phyloP scores from a whole-genome alignment of 2,113 vertebrate genomes.

The Hystrix cristata region DNA sequence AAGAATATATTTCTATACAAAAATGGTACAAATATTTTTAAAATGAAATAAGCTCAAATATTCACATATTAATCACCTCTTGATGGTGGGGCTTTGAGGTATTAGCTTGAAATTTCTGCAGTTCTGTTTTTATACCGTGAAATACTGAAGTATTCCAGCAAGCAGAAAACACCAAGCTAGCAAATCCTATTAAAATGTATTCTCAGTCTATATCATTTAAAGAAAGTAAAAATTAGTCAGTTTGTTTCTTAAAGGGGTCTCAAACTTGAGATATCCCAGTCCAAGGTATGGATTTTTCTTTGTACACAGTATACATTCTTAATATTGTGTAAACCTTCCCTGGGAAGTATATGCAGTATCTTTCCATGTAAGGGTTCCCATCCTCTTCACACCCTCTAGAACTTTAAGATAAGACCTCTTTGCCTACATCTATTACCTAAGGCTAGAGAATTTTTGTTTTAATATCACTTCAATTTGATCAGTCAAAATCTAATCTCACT shows the following conservation, averaged over 20 bases:
- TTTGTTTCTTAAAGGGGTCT: neutral
- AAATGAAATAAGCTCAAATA: conserved; percentile 2
- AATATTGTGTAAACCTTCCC: too few relatives aligned
- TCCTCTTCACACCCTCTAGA: neutral
- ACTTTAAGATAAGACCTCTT: neutral
- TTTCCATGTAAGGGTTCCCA: neutral
- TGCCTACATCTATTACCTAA: neutral
- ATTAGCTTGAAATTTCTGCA: neutral
- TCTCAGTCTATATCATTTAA: neutral
- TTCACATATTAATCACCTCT: neutral
- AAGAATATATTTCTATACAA: neutral
- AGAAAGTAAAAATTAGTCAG: neutral
- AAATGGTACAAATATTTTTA: neutral
- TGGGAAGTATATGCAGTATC: neutral
- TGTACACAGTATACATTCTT: neutral
- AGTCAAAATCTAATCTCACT: neutral
- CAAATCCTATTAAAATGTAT: neutral
- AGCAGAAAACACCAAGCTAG: neutral
- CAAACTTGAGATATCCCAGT: neutral
- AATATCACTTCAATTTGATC: neutral
- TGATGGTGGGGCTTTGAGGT: neutral
- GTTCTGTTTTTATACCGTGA: neutral
- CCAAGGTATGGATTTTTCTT: neutral
- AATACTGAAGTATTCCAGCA: neutral
- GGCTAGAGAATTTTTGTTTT: neutral